Conservation (phyloP, 2,113 vertebrate species). For the Pachyramphus minor region DNA sequence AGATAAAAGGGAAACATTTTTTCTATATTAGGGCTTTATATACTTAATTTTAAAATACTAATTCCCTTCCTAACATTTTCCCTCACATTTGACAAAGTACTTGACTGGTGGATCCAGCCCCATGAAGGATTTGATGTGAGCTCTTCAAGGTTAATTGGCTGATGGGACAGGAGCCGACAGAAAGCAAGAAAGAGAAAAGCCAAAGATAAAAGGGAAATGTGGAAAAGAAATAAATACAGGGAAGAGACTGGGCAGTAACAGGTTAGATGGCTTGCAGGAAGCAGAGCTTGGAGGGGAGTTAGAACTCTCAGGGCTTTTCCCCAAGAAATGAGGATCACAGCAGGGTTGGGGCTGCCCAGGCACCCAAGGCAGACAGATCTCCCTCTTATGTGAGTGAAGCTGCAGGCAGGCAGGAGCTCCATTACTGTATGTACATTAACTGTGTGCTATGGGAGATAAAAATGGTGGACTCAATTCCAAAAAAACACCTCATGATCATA, state of each 20-base stretch:
- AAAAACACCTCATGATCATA: neutral
- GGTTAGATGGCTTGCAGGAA: neutral
- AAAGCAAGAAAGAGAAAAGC: neutral
- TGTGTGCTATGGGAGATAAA: neutral
- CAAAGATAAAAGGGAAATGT: neutral
- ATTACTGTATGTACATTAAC: neutral
- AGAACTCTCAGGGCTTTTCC: neutral
- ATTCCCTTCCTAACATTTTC: neutral
- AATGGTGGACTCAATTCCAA: neutral
- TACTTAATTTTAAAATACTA: neutral
- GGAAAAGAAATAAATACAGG: neutral
- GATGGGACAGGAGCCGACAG: neutral
- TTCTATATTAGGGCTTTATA: neutral
- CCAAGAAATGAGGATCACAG: neutral
- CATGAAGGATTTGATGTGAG: neutral
- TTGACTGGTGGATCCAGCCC: neutral
- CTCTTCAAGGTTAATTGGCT: neutral
- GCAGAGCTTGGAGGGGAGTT: neutral
- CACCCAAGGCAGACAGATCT: neutral
- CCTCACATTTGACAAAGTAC: neutral
- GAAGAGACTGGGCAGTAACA: neutral
- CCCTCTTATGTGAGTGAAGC: neutral
- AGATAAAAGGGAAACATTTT: neutral
- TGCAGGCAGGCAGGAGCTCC: neutral
- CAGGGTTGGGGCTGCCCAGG: neutral